Evolutionary conservation across 1,140 invertebrate species (phyloP), one percentile per base, ranked within the genome.

Genomic region (Drosophila hydei): DNA sequence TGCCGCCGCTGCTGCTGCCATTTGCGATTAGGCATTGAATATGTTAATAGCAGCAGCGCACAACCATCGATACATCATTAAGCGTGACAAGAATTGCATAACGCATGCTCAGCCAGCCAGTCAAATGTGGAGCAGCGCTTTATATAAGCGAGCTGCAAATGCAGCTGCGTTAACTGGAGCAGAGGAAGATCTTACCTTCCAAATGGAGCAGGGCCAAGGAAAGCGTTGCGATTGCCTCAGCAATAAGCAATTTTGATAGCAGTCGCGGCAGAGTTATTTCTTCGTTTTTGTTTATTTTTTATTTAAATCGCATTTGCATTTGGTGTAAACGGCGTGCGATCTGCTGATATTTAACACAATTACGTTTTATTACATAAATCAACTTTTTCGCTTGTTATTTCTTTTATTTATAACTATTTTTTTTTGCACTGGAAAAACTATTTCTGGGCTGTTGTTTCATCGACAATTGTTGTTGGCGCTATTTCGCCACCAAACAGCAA

Each of bases 371-470:
- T 59, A 79, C 85, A 84, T 77, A 70, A 60, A 42, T 7, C 16
- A 16, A 42, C 45, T 51, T 79, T 54, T 76, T 45, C n/a, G 33
- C 30, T 48, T 5, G 11, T 23, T 23, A 43, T 43, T 43, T 42
- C 8, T 18, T 18, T 18, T 18, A 33, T 33, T 33, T 33, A 33
- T 33, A 33, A 33, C 30, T 11, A 42, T 47, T 3, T 8, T 42
- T 59, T 71, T 72, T 60, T 55, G 58, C 60, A 73, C 73, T 76
- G 77, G 81, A 77, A 84, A 84, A 87, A 77, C 69, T 79, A 80
- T 79, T 71, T 69, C 56, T 70, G n/a, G n/a, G 14, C n/a, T 55
- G 36, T 48, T 59, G 63, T 21, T 58, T 62, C 23, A 36, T 67
- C 63, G 63, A 43, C 69, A 72, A 72, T 70, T 70, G 59, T 69